A percentile compares a stretch with the other conserved stretches of the same genome.
Evolutionary conservation across 1,140 invertebrate species (phyloP).

Genomic region (Phymorhynchus buccinoides): DNA sequence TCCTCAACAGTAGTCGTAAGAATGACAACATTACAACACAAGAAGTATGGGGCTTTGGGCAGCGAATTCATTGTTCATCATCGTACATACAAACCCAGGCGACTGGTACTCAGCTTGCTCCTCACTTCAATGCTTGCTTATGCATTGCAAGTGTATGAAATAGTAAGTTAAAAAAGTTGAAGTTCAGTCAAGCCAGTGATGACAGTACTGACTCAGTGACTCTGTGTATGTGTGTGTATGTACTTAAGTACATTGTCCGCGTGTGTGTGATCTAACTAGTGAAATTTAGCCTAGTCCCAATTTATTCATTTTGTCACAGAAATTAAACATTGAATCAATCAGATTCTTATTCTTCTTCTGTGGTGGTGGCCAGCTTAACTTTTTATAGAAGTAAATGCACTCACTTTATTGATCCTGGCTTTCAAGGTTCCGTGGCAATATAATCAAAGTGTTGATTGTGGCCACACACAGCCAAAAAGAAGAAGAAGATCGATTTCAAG

Average conservation of each 20-base stretch:
- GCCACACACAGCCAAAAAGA: no score
- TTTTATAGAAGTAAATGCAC: no score
- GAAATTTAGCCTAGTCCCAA: no score
- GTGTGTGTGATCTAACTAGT: no score
- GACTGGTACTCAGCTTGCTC: slow-evolving; percentile 18
- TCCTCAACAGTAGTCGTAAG: background rate
- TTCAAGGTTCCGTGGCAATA: no score
- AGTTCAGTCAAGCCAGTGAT: no score
- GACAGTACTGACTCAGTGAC: no score
- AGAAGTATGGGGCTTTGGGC: slow-evolving; percentile 15
- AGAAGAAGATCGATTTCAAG: no score
- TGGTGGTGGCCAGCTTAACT: no score
- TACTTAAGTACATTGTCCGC: background rate
- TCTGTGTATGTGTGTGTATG: background rate
- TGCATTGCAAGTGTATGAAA: slow-evolving; percentile 13
- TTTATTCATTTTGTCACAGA: background rate
- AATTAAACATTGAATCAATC: background rate
- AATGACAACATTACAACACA: slow-evolving; percentile 22
- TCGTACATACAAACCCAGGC: background rate
- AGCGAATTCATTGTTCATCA: slow-evolving; percentile 29
- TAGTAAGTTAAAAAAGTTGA: slow-evolving; percentile 12
- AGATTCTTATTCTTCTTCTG: no score
- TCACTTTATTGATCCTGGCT: no score
- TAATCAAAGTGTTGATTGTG: no score
- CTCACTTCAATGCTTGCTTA: background rate